phyloP scores from a whole-genome alignment of 1,140 invertebrate species.

The Acromyrmex charruanus region DNA sequence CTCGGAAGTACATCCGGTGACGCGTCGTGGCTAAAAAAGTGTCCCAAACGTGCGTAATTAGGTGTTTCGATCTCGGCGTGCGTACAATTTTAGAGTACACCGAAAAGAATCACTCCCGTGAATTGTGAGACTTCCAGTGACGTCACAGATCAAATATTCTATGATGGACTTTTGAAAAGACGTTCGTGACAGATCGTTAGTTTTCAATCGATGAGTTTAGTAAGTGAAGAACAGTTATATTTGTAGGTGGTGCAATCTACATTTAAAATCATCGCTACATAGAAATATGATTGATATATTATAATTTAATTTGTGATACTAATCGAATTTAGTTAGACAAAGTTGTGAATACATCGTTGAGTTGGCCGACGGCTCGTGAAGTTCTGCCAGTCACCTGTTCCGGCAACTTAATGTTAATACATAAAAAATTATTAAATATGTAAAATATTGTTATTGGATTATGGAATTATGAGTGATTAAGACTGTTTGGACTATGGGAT shows the following conservation, averaged over 20 bases:
- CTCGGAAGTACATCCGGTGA: constrained; percentile 28
- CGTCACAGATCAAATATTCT: not conserved
- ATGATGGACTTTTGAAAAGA: not conserved
- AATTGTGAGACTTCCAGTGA: constrained; percentile 13
- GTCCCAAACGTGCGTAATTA: constrained; percentile 6
- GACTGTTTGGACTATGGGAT: not conserved
- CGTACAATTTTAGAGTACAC: not conserved
- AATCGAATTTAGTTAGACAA: not conserved
- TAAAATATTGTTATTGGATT: not conserved
- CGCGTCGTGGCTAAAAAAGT: constrained; percentile 23
- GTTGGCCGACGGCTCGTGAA: constrained; percentile 26
- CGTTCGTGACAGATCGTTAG: not conserved
- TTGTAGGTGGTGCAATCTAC: not conserved
- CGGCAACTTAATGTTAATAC: not conserved
- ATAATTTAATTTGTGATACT: constrained; percentile 35
- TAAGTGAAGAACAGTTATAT: not conserved
- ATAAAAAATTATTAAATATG: constrained; percentile 11
- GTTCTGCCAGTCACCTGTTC: not conserved
- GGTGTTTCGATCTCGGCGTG: not conserved
- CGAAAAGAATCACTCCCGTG: not conserved
- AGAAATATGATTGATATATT: not conserved
- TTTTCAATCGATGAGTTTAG: not conserved
- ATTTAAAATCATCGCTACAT: not conserved
- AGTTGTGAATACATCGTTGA: not conserved
- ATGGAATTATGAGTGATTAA: no score